Base-by-base conservation (phyloP, 2,888 invertebrate species). In the Euphydryas editha region DNA sequence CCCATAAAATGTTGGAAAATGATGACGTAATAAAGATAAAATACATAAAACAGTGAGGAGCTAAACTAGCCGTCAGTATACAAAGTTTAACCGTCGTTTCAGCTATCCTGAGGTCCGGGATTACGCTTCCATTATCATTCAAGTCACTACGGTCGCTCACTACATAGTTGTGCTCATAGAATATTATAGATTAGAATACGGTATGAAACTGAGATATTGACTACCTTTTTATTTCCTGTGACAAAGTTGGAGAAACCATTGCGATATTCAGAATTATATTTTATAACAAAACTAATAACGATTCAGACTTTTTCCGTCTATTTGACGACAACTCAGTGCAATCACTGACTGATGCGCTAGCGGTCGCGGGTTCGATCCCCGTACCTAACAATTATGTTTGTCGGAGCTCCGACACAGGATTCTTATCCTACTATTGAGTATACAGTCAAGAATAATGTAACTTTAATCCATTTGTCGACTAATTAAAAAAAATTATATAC, bases 101-200 rank as follows among this genome's bases (percentile, higher is more conserved):
- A 59, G 59, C 59, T 1, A 59, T 59, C 59, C 59, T 21, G 58
- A 8, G 58, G 18, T n/a, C 56, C 54, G 54, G 47, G 62, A 57
- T 57, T 49, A 62, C 47, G 13, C 62, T 47, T 62, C 59, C 55
- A 67, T 67, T 67, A 59, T 64, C 58, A 64, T 64, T 64, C 58
- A 64, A 64, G 59, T 59, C 63, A n/a, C 24, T 36, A 46, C 47
- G 6, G 10, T 18, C 44, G 30, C 18, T 51, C 39, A 5, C 47
- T 20, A 64, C 63, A 59, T 59, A 44, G 63, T 64, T 64, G 63
- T 20, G 30, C 15, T 30, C 58, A 51, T 54, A 36, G 61, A 54
- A 8, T 4, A 63, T 51, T 24, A 39, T n/a, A 46, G 46, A 18
- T 42, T 57, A 47, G 18, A 63, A 58, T 30, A 42, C 51, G 58